Conservation (phyloP, 2,888 invertebrate species). For the Patella depressa region DNA sequence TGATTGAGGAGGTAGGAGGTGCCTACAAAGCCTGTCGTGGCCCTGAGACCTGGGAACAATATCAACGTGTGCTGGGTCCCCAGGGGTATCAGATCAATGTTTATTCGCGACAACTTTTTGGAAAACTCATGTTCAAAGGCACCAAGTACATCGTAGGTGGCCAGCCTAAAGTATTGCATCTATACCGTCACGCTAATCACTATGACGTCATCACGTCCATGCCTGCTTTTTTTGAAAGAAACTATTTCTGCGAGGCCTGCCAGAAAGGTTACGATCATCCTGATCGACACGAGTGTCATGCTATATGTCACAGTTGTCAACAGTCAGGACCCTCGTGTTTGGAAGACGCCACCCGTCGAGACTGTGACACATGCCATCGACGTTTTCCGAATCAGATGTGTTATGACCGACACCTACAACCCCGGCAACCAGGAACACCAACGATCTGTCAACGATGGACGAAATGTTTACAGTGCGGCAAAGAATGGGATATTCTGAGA, state of each 20-base stretch:
- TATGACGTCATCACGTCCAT: no score
- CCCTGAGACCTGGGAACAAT: no score
- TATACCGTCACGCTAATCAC: no score
- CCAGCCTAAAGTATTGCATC: no score
- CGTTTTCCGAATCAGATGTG: neutral
- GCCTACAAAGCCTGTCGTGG: no score
- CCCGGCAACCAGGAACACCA: neutral
- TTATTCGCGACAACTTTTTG: no score
- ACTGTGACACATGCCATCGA: neutral
- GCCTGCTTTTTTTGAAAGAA: no score
- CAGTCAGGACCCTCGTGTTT: neutral
- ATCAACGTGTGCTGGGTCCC: no score
- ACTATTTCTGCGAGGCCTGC: neutral
- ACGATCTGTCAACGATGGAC: neutral
- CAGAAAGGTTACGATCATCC: neutral
- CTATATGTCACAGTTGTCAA: neutral
- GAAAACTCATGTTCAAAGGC: no score
- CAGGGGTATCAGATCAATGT: no score
- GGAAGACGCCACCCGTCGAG: neutral
- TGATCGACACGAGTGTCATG: neutral
- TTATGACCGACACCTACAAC: neutral
- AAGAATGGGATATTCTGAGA: neutral
- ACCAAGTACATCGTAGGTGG: no score
- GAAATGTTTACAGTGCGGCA: neutral
- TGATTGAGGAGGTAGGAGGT: no score